phyloP scores from a whole-genome alignment of 2,113 vertebrate genomes.

The Spheniscus mendiculus region DNA sequence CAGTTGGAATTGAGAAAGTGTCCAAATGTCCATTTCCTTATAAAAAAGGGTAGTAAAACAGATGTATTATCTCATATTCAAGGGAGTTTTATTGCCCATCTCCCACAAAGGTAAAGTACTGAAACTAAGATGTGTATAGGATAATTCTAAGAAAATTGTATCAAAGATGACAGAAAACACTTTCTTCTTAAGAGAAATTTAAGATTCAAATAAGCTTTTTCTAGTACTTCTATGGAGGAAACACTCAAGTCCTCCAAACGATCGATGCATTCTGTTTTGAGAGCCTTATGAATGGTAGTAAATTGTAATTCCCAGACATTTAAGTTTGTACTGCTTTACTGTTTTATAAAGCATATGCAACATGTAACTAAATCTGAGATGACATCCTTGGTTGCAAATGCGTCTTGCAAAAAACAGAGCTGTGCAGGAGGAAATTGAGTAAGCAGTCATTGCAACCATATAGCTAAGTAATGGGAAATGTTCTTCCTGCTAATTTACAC shows the following conservation, averaged over 20 bases:
- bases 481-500: conserved; percentile 59
- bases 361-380: conserved; percentile 9
- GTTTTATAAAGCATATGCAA: not conserved
- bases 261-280: not conserved
- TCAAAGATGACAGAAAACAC: not conserved
- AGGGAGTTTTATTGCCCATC: not conserved
- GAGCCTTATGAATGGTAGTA: not conserved
- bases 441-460: conserved; percentile 10
- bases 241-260: not conserved
- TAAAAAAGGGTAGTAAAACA: not conserved
- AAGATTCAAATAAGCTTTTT: not conserved
- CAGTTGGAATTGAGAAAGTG: not conserved
- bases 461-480: conserved; percentile 35
- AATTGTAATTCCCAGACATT: not conserved
- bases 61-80: not conserved
- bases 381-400: not conserved
- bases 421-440: conserved; percentile 20
- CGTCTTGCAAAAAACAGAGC: not conserved
- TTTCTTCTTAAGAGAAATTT: not conserved
- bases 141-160: not conserved
- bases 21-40: not conserved
- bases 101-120: not conserved
- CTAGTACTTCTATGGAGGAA: not conserved
- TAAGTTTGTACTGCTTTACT: not conserved
- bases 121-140: not conserved